Percentiles rank a stretch among this genome's conserved stretches.
These are phyloP conservation scores for Hedya salicella DNA, from an alignment of 2,888 invertebrate species.

Conservation along the genomic window DNA sequence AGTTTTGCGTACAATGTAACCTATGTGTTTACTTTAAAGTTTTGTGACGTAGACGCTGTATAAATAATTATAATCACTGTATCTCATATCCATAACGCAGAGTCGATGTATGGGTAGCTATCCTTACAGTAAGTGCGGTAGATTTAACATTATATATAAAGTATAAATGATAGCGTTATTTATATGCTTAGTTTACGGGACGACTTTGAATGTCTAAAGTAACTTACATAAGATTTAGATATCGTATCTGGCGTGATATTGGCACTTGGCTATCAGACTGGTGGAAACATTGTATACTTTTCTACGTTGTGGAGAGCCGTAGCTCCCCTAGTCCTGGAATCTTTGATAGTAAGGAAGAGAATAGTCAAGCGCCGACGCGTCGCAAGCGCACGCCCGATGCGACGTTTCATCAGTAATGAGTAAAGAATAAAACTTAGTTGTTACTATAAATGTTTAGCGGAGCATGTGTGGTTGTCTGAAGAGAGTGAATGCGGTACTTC, in stretches of 20 bases:
- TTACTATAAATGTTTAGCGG: slow-evolving; percentile 85
- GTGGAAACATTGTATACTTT: slow-evolving; percentile 25
- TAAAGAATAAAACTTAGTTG: slow-evolving; percentile 80
- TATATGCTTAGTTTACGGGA: slow-evolving; percentile 81
- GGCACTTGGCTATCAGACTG: slow-evolving; percentile 72
- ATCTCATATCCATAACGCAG: slow-evolving; percentile 73
- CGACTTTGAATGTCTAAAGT: slow-evolving; percentile 78
- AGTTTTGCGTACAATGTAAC: slow-evolving; percentile 73
- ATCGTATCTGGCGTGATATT: slow-evolving; percentile 69
- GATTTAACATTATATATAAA: slow-evolving; percentile 77
- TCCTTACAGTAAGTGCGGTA: slow-evolving; percentile 75
- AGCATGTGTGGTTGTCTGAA: slow-evolving; percentile 79
- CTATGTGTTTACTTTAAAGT: slow-evolving; percentile 67
- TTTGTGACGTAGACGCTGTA: slow-evolving; percentile 70
- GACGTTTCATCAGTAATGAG: slow-evolving; percentile 77
- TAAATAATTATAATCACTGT: slow-evolving; percentile 70
- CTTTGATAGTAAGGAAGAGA: slow-evolving; percentile 38
- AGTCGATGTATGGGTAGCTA: slow-evolving; percentile 73
- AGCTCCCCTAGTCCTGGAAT: background rate
- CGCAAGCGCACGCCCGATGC: slow-evolving; percentile 64
- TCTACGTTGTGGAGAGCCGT: slow-evolving; percentile 8
- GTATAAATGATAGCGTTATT: slow-evolving; percentile 81
- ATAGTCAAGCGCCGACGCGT: slow-evolving; percentile 74
- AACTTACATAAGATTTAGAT: slow-evolving; percentile 75
- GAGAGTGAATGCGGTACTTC: slow-evolving; percentile 78